Evolutionary conservation across 2,797 vertebrate species (phyloP), one percentile per base, ranked within the genome.

Genomic region (Apogon talboti): DNA sequence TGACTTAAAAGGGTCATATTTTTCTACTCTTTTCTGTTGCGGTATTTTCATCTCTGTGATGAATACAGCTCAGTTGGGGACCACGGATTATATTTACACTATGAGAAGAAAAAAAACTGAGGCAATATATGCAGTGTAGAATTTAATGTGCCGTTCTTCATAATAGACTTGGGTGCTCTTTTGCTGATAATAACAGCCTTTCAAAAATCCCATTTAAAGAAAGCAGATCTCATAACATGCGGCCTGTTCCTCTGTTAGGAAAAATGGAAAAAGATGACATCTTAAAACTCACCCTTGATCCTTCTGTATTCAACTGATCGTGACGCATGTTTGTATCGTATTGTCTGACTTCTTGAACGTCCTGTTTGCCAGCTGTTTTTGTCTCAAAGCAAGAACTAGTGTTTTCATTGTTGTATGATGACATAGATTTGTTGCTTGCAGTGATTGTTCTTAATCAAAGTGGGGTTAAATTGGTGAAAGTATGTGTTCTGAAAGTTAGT

Each of bases 251-350:
- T 79, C 62, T 53, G 57, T 41, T 68, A 14, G 42, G 65, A 79
- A 58, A 84, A 10, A 47, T 1, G 4, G 58, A 62, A 70, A 33
- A 48, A 50, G 35, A 74, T 43, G 41, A 44, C 45, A 76, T 54
- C 57, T 41, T 6, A 60, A 78, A 73, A 67, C 54, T 62, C 69
- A 43, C 66, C 69, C 38, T 58, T 43, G 30, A 65, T 71, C 74
- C 79, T 56, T 78, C 76, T 77, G 79, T 86, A 80, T 74, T 74
- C 81, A 78, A 76, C 75, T 14, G 62, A 84, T 84, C 18, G 85
- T 91, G 82, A 90, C 81, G 90, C 91, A 92, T 92, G 91, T 92
- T 91, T 66, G 90, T 92, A 76, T 87, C 9, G 90, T 92, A 79
- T 87, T 81, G 90, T 92, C 89, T 89, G 77, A 88, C 71, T 81